Conservation (phyloP, 2,797 vertebrate genomes). For the Sebastes iracundus region DNA sequence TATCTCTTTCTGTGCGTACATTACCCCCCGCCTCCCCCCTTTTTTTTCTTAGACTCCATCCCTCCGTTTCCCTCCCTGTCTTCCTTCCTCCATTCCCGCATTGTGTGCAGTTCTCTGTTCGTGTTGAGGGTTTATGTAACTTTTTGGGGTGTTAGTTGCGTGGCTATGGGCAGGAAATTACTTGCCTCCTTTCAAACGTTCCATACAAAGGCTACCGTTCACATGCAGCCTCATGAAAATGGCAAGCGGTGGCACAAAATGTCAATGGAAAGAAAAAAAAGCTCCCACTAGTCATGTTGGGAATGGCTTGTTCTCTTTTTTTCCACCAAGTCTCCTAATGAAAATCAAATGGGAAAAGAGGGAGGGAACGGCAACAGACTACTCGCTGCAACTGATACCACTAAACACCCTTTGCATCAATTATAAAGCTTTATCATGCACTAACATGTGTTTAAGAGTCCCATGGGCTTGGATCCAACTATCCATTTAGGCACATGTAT, state of each 20-base stretch:
- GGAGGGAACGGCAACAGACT: background rate
- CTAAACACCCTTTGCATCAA: conserved; percentile 27
- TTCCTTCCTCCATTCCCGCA: conserved; percentile 3
- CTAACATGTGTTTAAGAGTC: conserved; percentile 37
- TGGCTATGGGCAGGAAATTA: conserved; percentile 65
- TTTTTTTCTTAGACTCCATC: conserved; percentile 25
- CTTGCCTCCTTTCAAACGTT: conserved; percentile 57
- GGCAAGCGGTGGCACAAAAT: conserved; percentile 55
- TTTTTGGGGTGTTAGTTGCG: conserved; percentile 58
- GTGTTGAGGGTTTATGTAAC: conserved; percentile 48
- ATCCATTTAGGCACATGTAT: conserved; percentile 41
- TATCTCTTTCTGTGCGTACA: conserved; percentile 70
- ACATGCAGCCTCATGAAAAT: conserved; percentile 51
- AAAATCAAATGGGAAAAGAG: conserved; percentile 5
- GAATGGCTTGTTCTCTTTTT: conserved; percentile 41
- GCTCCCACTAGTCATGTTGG: conserved; percentile 23
- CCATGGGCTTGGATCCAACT: conserved; percentile 20
- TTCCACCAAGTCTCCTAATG: conserved; percentile 28
- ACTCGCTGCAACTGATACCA: conserved; percentile 13
- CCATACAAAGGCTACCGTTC: conserved; percentile 67
- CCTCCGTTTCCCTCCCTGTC: conserved; percentile 10
- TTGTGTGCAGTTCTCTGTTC: conserved; percentile 30
- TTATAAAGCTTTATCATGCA: conserved; percentile 35
- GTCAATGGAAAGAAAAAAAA: conserved; percentile 68
- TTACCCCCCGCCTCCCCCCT: background rate